phyloP scores from a whole-genome alignment of 2,797 vertebrate species.

The Coilia nasus region DNA sequence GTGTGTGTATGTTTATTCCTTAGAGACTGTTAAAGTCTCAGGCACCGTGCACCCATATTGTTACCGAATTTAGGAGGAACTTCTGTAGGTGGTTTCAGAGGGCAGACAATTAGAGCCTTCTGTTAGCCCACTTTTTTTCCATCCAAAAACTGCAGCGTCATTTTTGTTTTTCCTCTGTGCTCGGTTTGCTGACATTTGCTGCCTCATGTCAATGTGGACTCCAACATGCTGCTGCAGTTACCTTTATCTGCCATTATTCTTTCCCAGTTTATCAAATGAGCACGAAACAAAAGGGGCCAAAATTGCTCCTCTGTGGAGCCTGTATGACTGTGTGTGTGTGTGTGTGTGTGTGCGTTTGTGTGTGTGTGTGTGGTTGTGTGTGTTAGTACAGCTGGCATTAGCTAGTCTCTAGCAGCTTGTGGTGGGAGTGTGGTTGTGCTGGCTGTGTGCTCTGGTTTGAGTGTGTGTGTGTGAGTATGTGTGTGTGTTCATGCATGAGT shows the following conservation, averaged over 20 bases:
- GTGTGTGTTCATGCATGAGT: constrained; percentile 28
- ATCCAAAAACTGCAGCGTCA: constrained; percentile 26
- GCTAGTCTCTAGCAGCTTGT: constrained; percentile 46
- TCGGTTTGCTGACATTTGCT: not conserved
- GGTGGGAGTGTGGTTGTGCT: constrained; percentile 33
- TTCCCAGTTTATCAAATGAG: not conserved
- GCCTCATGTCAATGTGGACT: not conserved
- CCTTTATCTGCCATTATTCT: not conserved
- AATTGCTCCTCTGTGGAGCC: not conserved
- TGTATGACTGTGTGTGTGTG: not conserved
- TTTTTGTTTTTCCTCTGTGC: not conserved
- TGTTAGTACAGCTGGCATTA: constrained; percentile 56
- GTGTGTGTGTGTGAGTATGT: not conserved
- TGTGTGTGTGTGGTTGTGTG: constrained; percentile 37
- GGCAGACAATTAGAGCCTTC: constrained; percentile 14
- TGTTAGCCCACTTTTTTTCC: constrained; percentile 28
- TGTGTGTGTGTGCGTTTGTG: not conserved
- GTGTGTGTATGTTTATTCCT: not conserved
- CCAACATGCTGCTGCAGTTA: not conserved
- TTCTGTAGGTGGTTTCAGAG: constrained; percentile 38
- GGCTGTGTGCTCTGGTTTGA: constrained; percentile 25
- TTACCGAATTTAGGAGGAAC: constrained; percentile 44
- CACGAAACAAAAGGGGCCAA: not conserved
- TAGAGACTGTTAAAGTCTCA: not conserved
- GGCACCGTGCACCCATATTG: not conserved